These are phyloP conservation scores for Olivierus martensii DNA, from an alignment of 1,140 invertebrate genomes.

Conservation along the genomic window DNA sequence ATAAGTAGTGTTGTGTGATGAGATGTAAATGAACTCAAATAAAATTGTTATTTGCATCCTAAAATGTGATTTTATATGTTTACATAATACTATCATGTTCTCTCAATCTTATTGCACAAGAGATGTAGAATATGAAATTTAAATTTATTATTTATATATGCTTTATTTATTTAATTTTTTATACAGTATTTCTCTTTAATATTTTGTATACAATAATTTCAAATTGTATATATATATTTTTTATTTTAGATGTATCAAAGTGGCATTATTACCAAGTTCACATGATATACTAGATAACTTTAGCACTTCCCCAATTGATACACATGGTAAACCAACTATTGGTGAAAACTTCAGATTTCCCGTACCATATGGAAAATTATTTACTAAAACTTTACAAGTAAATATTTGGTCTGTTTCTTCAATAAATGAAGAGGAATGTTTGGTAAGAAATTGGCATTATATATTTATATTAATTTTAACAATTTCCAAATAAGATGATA, in stretches of 20 bases:
- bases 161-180: too few relatives aligned
- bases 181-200: too few relatives aligned
- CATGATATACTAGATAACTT: conserved; percentile 41
- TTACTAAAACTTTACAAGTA: conserved; percentile 75
- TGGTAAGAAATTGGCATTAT: conserved; percentile 43
- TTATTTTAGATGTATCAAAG: conserved; percentile 55
- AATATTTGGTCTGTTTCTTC: conserved; percentile 55
- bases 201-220: too few relatives aligned
- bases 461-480: not conserved
- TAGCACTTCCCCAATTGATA: conserved; percentile 54
- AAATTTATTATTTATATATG: too few relatives aligned
- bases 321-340: conserved; percentile 61
- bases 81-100: too few relatives aligned
- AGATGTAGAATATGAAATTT: too few relatives aligned
- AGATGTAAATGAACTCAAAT: too few relatives aligned
- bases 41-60: too few relatives aligned
- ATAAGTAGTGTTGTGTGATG: too few relatives aligned
- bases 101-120: too few relatives aligned
- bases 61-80: too few relatives aligned
- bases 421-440: conserved; percentile 55
- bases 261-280: conserved; percentile 52
- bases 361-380: conserved; percentile 56
- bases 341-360: conserved; percentile 61
- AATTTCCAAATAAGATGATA: not conserved
- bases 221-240: not conserved